Base-by-base conservation (phyloP, 2,797 vertebrate species). In the Oceanodroma leucorhoa region DNA sequence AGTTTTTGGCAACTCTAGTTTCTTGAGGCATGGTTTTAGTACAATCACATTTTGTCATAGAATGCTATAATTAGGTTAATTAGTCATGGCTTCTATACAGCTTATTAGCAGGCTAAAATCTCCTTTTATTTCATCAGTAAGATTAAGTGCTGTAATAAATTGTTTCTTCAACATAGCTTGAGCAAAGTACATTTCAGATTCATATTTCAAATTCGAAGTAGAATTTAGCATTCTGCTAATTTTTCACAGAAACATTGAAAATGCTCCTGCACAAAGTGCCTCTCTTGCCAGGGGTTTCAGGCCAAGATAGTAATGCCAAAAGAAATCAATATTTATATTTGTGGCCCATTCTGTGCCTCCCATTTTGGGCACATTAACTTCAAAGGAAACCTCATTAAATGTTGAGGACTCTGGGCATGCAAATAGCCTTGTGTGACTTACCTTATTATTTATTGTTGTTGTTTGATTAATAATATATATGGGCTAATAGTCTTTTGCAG, bases 21-120 rank as follows among this genome's bases (percentile, higher is more conserved):
- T 77, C 87, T 93, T 85, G 71, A 83, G 94, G 86, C 94, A 92
- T 72, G 92, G 90, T 4, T 95, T 95, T 88, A 95, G 75, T 87
- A 61, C 93, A 90, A 96, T 96, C 76, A 78, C 95, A 91, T 97
- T 97, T 97, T 97, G 96, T 96, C 95, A 93, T 91, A 93, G 92
- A 4, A 95, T 93, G 94, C 91, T 94, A 43, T 97, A 98, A 98
- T 98, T 97, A 97, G 95, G 94, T 97, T 98, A 98, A 97, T 98
- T 98, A 97, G 97, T 98, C 95, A 97, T 90, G 92, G 94, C 91
- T 97, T 97, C 96, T 96, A 87, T 96, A 96, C 94, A 95, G 89
- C 89, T 97, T 97, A 97, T 97, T 97, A 97, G 90, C 90, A 94
- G 79, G 67, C 93, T 95, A 88, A 95, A 96, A 89, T 95, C 94